Evolutionary conservation across 1,140 invertebrate species (phyloP), one percentile per base, ranked within the genome.

Genomic region (Helicorthomorpha holstii): DNA sequence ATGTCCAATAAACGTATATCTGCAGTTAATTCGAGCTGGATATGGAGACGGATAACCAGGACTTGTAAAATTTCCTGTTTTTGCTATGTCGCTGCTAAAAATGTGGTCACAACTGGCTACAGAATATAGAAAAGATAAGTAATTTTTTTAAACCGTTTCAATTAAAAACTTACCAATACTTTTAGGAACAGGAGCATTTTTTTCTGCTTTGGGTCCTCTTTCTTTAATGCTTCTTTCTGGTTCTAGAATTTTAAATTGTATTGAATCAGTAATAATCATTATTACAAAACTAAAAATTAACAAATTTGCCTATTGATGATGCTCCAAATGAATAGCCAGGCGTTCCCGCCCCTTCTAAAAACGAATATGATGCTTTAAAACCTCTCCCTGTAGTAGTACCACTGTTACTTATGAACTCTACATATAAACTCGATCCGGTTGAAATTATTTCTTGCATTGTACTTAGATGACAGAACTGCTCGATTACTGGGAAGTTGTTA

Each of bases 381-480:
- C 86, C 85, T 60, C 85, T 82, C 24, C 83, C 81, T n/a, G n/a
- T n/a, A 0, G 84, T 85, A 58, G 72, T 76, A 59, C 84, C 79
- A 1, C 82, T 85, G 62, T 85, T 83, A 19, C 82, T 78, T 38
- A 84, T 77, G 61, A 90, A 90, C 63, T 88, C 82, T 26, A 90
- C 73, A 58, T 80, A 76, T 24, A 90, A 72, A 60, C 86, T 77
- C 19, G 81, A 73, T 22, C 83, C 82, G 16, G 80, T 85, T 38
- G 85, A 88, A 41, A 87, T 70, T 16, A 90, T 73, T 64, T 86
- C 83, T 14, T 81, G 74, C 64, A 82, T 78, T 61, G 75, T 73
- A 52, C 75, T 75, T 63, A 81, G 75, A 66, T 86, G 85, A 68
- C 87, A 90, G 22, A 89, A 69, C 51, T 87, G 77, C 16, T 79